Conservation (phyloP, 1,140 invertebrate species). For the Sweltsa coloradensis region DNA sequence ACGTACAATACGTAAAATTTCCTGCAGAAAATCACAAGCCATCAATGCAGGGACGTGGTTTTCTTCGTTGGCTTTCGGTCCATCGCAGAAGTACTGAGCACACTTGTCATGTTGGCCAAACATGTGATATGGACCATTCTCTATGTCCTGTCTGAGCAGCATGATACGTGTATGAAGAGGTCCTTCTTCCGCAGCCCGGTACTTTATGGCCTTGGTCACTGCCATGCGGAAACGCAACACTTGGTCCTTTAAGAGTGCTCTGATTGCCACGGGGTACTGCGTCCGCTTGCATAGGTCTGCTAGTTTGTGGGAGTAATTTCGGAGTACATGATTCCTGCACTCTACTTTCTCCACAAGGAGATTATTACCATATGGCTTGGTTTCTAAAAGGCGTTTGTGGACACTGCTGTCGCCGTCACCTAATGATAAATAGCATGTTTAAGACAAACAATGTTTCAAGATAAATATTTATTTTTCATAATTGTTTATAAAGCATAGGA, state of each 20-base stretch:
- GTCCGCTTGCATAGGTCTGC: slow-evolving; percentile 3
- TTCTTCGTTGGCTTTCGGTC: slow-evolving; percentile 13
- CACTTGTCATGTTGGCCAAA: slow-evolving; percentile 28
- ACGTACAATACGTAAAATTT: slow-evolving; percentile 9
- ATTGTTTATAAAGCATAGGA: no score
- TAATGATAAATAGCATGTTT: background rate
- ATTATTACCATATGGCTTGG: slow-evolving; percentile 22
- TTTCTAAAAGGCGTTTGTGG: slow-evolving; percentile 22
- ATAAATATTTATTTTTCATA: background rate
- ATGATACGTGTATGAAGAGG: background rate
- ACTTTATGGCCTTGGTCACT: background rate
- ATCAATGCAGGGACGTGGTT: slow-evolving; percentile 19
- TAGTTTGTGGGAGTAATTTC: slow-evolving; percentile 20
- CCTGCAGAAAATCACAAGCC: slow-evolving; percentile 6
- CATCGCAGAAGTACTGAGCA: slow-evolving; percentile 18
- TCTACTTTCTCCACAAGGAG: slow-evolving; percentile 22
- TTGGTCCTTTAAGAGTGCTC: background rate
- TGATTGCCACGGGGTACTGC: background rate
- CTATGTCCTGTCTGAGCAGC: slow-evolving; percentile 19
- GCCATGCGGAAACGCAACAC: background rate
- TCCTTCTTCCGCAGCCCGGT: background rate
- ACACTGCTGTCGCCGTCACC: slow-evolving; percentile 31
- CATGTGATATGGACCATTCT: slow-evolving; percentile 23
- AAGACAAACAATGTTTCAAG: background rate
- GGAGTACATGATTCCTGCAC: slow-evolving; percentile 24